phyloP scores from a whole-genome alignment of 2,888 invertebrate genomes.

The Eustalomyia histrio region DNA sequence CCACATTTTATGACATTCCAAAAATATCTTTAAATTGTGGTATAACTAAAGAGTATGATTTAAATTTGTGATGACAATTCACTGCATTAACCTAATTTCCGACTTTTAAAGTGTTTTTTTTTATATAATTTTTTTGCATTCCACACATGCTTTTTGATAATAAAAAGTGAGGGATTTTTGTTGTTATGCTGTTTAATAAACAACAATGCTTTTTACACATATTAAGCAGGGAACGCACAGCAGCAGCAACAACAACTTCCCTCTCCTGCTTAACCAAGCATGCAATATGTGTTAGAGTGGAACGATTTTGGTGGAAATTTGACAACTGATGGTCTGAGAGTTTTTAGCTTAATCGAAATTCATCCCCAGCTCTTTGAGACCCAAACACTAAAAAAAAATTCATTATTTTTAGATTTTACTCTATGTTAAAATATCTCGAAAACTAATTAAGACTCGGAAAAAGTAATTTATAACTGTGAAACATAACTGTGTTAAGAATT shows the following conservation, averaged over 20 bases:
- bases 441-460: too few species aligned
- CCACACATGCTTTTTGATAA: constrained; percentile 26
- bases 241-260: background rate
- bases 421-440: too few species aligned
- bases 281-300: constrained; percentile 7
- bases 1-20: constrained; percentile 10
- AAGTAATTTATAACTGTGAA: too few species aligned
- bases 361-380: too few species aligned
- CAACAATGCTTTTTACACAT: constrained; percentile 35
- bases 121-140: constrained; percentile 36
- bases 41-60: constrained; percentile 15
- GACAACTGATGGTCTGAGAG: too few species aligned
- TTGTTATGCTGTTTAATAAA: constrained; percentile 20
- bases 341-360: too few species aligned
- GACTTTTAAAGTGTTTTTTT: constrained; percentile 30
- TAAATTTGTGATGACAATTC: constrained; percentile 50
- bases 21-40: constrained; percentile 13
- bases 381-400: too few species aligned
- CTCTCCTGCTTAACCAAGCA: constrained; percentile 7
- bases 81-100: constrained; percentile 51
- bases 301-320: background rate
- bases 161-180: background rate
- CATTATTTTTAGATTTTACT: too few species aligned
- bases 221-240: constrained; percentile 6
- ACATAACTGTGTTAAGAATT: too few species aligned